Base-by-base conservation (phyloP, 1,140 invertebrate genomes). In the Apis dorsata region DNA sequence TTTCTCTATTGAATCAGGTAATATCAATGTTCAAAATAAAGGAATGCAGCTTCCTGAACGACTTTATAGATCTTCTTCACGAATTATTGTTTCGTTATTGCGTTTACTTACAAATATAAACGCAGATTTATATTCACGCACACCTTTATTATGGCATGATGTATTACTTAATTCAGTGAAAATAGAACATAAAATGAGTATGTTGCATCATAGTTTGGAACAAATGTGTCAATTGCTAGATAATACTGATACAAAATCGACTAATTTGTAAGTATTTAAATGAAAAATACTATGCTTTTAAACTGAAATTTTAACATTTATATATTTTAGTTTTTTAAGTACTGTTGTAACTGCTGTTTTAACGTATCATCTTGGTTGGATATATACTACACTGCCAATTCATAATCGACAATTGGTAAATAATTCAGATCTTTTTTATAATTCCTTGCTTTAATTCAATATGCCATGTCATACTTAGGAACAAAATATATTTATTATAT, bases 281-380 rank as follows among this genome's bases (percentile, higher is more conserved):
- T 21, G 55, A 65, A 59, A 12, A 15, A 21, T 51, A 21, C 28
- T 2, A 21, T 1, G 4, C 10, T 10, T 24, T 11, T 12, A 2
- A n/a, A 76, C 53, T 11, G 9, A 73, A 34, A 19, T 34, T 44
- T 44, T 69, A 77, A 76, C 51, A 24, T 19, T 19, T 15, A 28
- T 81, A 44, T 88, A 63, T 95, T 95, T 79, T 94, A 99, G 98
- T 94, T 99, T 99, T 94, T 95, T 98, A 77, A 98, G 97, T 91
- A 98, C 97, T 21, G 94, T 98, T 74, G 92, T 98, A 44, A 98
- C 97, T 10, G 97, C 97, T 79, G 96, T 98, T 49, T 93, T 98
- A 68, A 98, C 97, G 0, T 96, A 98, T 94, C 98, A 99, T 93
- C 95, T 98, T 28, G 97, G 97, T 4, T 98, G 98, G 98, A 97